Evolutionary conservation across 2,888 invertebrate genomes (phyloP).

Genomic region (Tribolium freemani): DNA sequence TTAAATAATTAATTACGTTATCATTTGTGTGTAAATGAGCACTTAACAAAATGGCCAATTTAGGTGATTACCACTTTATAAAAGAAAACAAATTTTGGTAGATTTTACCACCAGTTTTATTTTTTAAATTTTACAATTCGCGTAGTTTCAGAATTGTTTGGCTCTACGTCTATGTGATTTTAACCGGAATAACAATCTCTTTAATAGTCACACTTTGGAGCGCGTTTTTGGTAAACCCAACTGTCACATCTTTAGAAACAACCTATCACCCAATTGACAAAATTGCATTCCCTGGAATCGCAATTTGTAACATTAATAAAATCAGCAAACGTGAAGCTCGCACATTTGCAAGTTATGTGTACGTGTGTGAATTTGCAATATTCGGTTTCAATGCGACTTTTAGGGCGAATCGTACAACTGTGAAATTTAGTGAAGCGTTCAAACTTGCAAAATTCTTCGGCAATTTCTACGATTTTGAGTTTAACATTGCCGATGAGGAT

Average conservation of each 20-base stretch:
- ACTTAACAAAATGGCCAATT: no score
- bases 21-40: no score
- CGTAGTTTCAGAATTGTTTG: neutral
- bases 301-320: slow-evolving; percentile 74
- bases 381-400: no score
- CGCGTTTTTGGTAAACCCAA: slow-evolving; percentile 52
- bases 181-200: neutral
- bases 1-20: no score
- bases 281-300: slow-evolving; percentile 75
- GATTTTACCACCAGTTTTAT: neutral
- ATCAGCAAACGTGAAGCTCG: slow-evolving; percentile 68
- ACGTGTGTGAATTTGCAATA: no score
- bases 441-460: no score
- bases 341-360: slow-evolving; percentile 53
- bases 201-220: neutral
- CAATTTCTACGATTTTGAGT: neutral
- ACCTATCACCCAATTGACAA: slow-evolving; percentile 70
- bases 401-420: no score
- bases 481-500: neutral
- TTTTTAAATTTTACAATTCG: neutral
- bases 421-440: no score
- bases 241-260: slow-evolving; percentile 69
- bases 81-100: no score
- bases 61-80: no score
- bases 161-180: neutral